Evolutionary conservation across 2,797 vertebrate species (phyloP), one percentile per base, ranked within the genome.

Genomic region (Bovichtus variegatus): DNA sequence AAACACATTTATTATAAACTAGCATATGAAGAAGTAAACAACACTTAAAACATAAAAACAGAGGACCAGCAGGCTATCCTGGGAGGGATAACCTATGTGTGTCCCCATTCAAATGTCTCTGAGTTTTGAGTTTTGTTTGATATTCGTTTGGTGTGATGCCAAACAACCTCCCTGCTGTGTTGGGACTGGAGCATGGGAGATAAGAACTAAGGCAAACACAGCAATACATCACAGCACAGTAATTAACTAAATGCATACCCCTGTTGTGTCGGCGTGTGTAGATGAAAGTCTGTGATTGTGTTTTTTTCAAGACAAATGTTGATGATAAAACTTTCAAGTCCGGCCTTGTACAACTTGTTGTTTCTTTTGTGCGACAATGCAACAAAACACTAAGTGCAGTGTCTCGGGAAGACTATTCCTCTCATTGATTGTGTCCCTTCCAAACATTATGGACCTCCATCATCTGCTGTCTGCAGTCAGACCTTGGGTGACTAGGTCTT

Each of bases 91-190:
- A 55, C 43, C 36, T 27, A 2, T 46, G 18, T 19, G 27, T 66
- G 27, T 49, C 31, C 19, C 19, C 21, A 31, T 23, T 61, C 31
- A 59, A 31, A 72, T 25, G 4, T 71, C 47, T 72, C 9, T 41
- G 23, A 21, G 29, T 57, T 55, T 38, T 15, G 12, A 60, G 54
- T 9, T 15, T 5, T 54, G 16, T n/a, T n/a, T 15, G 46, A 9
- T 40, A 65, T 53, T 19, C 49, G 53, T 49, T 41, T 58, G 64
- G 46, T 60, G 27, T 53, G 74, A 31, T 60, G 59, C 18, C 31
- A 61, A 43, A 74, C 51, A 72, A 29, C 34, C 38, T 60, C 36
- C 53, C 65, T 54, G 46, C 40, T 61, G 62, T 50, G 62, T 27
- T 41, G 9, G 27, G 50, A 44, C n/a, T 62, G 27, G 11, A 41